phyloP scores from a whole-genome alignment of 1,140 invertebrate genomes.

The Pseudomyrmex flavicornis region DNA sequence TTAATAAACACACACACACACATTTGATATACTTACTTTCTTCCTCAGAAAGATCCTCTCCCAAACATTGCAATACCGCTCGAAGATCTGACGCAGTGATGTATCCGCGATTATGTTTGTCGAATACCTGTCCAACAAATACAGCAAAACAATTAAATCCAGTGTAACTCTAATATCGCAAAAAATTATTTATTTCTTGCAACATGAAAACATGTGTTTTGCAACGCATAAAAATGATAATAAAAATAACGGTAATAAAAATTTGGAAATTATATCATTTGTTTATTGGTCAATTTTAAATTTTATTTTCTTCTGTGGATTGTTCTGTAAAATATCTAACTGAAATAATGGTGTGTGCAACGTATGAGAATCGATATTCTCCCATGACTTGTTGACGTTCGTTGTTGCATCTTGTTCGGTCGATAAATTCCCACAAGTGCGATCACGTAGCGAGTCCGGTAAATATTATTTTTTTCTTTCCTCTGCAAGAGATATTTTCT shows the following conservation, averaged over 20 bases:
- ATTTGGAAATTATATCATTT: not conserved
- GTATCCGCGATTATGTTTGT: slow-evolving; percentile 94
- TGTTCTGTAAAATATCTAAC: not conserved
- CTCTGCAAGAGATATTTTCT: not conserved
- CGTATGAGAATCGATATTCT: not conserved
- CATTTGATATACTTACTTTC: slow-evolving; percentile 88
- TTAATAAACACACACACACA: not conserved
- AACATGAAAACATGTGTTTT: not conserved
- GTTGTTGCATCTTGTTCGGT: slow-evolving; percentile 6
- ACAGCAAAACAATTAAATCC: slow-evolving; percentile 14
- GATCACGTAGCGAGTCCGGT: not conserved
- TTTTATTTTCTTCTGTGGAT: not conserved
- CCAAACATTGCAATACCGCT: slow-evolving; percentile 93
- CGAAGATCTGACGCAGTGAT: slow-evolving; percentile 94
- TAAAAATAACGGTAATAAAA: not conserved
- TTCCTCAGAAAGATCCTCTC: slow-evolving; percentile 94
- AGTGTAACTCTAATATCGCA: not conserved
- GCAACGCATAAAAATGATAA: not conserved
- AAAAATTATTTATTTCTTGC: not conserved
- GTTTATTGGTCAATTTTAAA: not conserved
- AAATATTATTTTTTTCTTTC: slow-evolving; percentile 47
- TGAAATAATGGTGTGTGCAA: not conserved
- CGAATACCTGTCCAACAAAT: slow-evolving; percentile 87
- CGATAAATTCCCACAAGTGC: not conserved
- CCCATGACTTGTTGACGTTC: not conserved